Evolutionary conservation across 2,113 vertebrate genomes (phyloP).

Genomic region (Forbesichthys papilliferus): DNA sequence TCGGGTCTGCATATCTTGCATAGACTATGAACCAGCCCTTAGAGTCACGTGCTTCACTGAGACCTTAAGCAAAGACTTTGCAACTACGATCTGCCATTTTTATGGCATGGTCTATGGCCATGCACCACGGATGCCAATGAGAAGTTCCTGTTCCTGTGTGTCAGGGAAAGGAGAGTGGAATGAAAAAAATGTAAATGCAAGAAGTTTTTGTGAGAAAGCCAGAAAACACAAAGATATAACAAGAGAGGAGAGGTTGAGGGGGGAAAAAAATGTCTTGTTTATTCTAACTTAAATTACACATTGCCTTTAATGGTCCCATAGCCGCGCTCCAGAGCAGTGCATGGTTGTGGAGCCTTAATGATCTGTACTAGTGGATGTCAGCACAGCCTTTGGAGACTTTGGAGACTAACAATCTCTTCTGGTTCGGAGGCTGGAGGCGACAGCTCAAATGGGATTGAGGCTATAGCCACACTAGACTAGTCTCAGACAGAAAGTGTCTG

Average conservation of each 20-base stretch:
- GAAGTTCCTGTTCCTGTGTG: constrained; percentile 69
- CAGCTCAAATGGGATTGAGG: constrained; percentile 76
- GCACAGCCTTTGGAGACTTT: constrained; percentile 81
- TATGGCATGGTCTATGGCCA: no score
- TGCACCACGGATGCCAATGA: constrained; percentile 53
- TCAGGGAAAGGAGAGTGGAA: constrained; percentile 31
- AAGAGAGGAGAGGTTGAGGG: constrained; percentile 40
- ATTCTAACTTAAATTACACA: constrained; percentile 92
- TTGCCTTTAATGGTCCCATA: constrained; percentile 82
- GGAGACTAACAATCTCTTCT: constrained; percentile 82
- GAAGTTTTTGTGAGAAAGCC: constrained; percentile 10
- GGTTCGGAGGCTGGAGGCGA: constrained; percentile 79
- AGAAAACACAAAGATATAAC: constrained; percentile 45
- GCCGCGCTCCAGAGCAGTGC: constrained; percentile 70
- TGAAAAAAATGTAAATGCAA: constrained; percentile 33
- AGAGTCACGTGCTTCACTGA: no score
- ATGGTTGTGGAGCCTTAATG: constrained; percentile 84
- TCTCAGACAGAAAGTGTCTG: constrained; percentile 63
- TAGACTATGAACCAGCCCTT: no score
- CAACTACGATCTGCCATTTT: no score
- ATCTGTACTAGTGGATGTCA: constrained; percentile 84
- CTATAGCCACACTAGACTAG: constrained; percentile 58
- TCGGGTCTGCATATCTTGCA: no score
- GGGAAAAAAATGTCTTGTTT: constrained; percentile 81
- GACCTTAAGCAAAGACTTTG: no score